Percentiles rank a stretch among this genome's conserved stretches.
Conservation (phyloP, 2,888 invertebrate genomes). For the Euphydryas editha region DNA sequence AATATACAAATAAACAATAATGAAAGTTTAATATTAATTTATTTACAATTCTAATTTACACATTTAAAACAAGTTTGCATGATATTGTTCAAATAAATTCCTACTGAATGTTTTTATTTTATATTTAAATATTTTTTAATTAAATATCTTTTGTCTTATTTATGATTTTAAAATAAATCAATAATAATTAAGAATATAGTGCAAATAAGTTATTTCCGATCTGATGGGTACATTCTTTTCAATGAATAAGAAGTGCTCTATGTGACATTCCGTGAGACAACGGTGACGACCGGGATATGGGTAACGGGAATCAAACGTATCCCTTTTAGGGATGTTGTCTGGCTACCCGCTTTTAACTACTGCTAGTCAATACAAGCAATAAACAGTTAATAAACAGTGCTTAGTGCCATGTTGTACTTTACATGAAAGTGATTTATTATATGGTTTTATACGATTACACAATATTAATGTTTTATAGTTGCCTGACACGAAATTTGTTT, state of each 20-base stretch:
- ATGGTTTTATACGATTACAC: neutral
- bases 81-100: too few species aligned
- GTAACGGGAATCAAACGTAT: constrained; percentile 70
- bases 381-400: constrained; percentile 57
- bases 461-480: too few species aligned
- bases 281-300: constrained; percentile 61
- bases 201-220: neutral
- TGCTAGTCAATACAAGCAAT: constrained; percentile 50
- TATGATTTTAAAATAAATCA: too few species aligned
- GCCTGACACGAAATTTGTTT: neutral
- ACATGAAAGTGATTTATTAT: constrained; percentile 17
- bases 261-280: constrained; percentile 59
- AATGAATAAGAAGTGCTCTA: constrained; percentile 36
- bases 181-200: constrained; percentile 22
- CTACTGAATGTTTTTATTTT: too few species aligned
- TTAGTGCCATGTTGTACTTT: constrained; percentile 33
- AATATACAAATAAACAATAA: too few species aligned
- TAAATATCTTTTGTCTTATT: neutral
- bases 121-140: too few species aligned
- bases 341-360: constrained; percentile 49
- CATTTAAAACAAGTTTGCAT: too few species aligned
- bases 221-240: constrained; percentile 11
- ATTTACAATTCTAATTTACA: too few species aligned
- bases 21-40: too few species aligned
- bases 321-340: constrained; percentile 72